phyloP scores from a whole-genome alignment of 2,888 invertebrate species.

The Chloroclysta siterata region DNA sequence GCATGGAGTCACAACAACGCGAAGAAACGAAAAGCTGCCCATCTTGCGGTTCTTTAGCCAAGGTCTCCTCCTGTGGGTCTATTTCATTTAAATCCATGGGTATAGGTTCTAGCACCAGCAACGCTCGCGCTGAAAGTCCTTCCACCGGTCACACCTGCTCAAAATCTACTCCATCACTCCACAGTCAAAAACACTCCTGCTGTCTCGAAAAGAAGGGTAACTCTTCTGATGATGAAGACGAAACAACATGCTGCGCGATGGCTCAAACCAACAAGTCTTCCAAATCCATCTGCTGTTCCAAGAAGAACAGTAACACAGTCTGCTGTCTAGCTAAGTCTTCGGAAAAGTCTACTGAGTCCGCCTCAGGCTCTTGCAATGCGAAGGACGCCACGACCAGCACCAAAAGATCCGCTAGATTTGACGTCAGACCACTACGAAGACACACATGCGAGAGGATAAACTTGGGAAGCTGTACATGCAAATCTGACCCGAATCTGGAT shows the following conservation, averaged over 20 bases:
- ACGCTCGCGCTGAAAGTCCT: background rate
- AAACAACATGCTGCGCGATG: slow-evolving; percentile 9
- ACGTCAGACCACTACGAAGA: slow-evolving; percentile 25
- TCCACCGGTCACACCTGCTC: background rate
- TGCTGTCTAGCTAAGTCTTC: slow-evolving; percentile 18
- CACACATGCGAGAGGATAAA: slow-evolving; percentile 17
- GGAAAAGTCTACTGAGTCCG: slow-evolving; percentile 8
- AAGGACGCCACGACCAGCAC: slow-evolving; percentile 29
- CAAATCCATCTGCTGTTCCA: slow-evolving; percentile 23
- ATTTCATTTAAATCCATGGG: slow-evolving; percentile 25
- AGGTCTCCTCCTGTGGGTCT: slow-evolving; percentile 10
- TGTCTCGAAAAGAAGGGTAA: slow-evolving; percentile 15
- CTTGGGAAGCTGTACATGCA: slow-evolving; percentile 22
- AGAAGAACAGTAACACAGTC: slow-evolving; percentile 22
- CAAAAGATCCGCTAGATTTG: slow-evolving; percentile 29
- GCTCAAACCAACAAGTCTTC: slow-evolving; percentile 14
- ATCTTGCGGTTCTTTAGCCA: slow-evolving; percentile 14
- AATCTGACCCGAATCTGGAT: slow-evolving; percentile 27
- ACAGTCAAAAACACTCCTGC: slow-evolving; percentile 17
- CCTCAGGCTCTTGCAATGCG: background rate
- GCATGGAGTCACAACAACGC: slow-evolving; percentile 3
- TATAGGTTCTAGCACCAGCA: slow-evolving; percentile 19
- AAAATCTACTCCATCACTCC: slow-evolving; percentile 4
- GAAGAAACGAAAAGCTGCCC: slow-evolving; percentile 18
- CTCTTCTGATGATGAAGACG: slow-evolving; percentile 10